Evolutionary conservation across 2,797 vertebrate genomes (phyloP), one percentile per base, ranked within the genome.

Genomic region (Dermochelys coriacea): DNA sequence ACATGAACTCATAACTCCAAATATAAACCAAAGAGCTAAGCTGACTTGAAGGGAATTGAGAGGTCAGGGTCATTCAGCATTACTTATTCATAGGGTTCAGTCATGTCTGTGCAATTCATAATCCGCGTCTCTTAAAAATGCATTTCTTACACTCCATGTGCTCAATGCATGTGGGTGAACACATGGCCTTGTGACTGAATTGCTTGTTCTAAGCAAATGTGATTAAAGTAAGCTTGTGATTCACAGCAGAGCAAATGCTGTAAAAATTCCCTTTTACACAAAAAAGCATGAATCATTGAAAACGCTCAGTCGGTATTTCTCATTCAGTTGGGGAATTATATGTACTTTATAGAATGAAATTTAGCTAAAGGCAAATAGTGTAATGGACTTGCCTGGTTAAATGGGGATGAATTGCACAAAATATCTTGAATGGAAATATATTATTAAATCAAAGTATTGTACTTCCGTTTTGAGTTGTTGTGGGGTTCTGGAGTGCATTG

Each of bases 41-140:
- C 84, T 92, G 93, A 94, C 96, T 96, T 97, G 96, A 94, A 96
- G 83, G 74, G 88, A 97, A 96, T 97, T 95, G 95, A 96, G 94
- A 97, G 92, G 95, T 97, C 92, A 84, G 0, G 59, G 88, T 57
- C 96, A 88, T 80, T 96, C 84, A 96, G 55, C 88, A 91, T 86
- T 52, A 80, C 64, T 84, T 84, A 47, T 94, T 95, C 85, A 88
- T 87, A 93, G 94, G 93, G 47, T 95, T 96, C 93, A 96, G 85
- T 97, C 96, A 93, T 96, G 90, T 96, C 97, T 97, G 91, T 97
- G 93, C 96, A 97, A 97, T 91, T 96, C 93, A 12, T 12, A 96
- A 94, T 85, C 92, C 77, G 34, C 68, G 31, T 85, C 89, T 97
- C 86, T 91, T 93, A 93, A 97, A 97, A 95, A 96, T 92, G 93